Evolutionary conservation across 2,797 vertebrate genomes (phyloP).

Genomic region (Erithacus rubecula): DNA sequence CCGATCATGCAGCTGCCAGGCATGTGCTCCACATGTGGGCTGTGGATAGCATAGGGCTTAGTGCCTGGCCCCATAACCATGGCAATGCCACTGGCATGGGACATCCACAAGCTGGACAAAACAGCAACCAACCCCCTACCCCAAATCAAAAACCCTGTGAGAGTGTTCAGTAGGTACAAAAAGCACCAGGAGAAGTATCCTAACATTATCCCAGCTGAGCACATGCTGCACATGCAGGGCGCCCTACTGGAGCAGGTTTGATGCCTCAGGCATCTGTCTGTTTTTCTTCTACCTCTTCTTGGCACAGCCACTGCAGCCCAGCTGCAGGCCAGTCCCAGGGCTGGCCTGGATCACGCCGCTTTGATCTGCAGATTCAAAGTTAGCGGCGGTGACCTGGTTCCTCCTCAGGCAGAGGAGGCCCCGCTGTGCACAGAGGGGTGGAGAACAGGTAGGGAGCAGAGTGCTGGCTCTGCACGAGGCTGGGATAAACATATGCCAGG

Average conservation of each 20-base stretch:
- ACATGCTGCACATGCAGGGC: accelerated
- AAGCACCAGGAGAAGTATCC: not conserved
- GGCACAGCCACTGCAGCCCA: slow-evolving; percentile 39
- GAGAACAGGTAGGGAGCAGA: slow-evolving; percentile 52
- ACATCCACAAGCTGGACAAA: not conserved
- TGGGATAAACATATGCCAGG: slow-evolving; percentile 28
- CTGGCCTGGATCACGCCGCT: slow-evolving; percentile 11
- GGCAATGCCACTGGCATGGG: not conserved
- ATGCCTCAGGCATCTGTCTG: slow-evolving; percentile 44
- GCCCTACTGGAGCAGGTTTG: not conserved
- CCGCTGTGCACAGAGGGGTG: slow-evolving; percentile 27
- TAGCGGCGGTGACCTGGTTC: slow-evolving; percentile 36
- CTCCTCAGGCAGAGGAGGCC: not conserved
- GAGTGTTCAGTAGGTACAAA: not conserved
- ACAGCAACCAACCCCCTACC: not conserved
- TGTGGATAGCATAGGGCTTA: not conserved
- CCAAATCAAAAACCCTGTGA: not conserved
- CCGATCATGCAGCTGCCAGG: not conserved
- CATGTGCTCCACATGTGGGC: not conserved
- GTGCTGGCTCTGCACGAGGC: not conserved
- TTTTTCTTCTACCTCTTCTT: slow-evolving; percentile 44
- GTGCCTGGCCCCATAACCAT: accelerated
- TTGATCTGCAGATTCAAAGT: slow-evolving; percentile 67
- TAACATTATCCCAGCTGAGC: not conserved
- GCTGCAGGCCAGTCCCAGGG: slow-evolving; percentile 61